Conservation (phyloP, 1,140 invertebrate species). For the Epicauta chinensis region DNA sequence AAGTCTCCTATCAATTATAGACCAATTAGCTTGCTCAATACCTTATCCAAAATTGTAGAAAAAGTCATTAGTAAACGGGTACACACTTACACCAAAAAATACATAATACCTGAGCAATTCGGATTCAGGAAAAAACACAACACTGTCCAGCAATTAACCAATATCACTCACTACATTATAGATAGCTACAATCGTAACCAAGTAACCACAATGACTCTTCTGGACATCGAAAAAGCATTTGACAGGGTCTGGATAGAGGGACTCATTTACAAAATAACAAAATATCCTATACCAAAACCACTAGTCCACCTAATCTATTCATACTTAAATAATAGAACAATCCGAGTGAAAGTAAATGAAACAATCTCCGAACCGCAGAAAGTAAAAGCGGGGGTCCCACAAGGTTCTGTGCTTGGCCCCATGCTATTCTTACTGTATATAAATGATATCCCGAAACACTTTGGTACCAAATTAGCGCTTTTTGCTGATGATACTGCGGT, state of each 20-base stretch:
- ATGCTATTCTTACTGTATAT: constrained; percentile 6
- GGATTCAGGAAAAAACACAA: constrained; percentile 2
- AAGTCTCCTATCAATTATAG: constrained; percentile 4
- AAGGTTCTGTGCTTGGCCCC: constrained; percentile 21
- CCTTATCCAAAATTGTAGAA: neutral
- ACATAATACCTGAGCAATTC: too few species aligned
- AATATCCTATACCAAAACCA: constrained; percentile 9
- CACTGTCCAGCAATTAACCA: neutral
- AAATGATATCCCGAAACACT: constrained; percentile 1
- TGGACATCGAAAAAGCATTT: constrained; percentile 23
- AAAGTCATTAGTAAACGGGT: constrained; percentile 1
- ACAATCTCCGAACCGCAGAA: constrained; percentile 12
- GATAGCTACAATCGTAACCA: neutral
- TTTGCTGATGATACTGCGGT: constrained; percentile 21
- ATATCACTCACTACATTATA: constrained; percentile 2
- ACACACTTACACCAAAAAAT: neutral
- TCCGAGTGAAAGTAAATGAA: constrained; percentile 24
- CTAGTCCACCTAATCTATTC: constrained; percentile 25
- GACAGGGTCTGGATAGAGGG: constrained; percentile 35
- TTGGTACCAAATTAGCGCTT: neutral
- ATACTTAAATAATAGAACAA: constrained; percentile 29
- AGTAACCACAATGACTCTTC: neutral
- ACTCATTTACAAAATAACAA: constrained; percentile 31
- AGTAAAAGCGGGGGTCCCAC: constrained; percentile 9
- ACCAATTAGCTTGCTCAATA: constrained; percentile 1